A percentile compares a stretch with the other conserved stretches of the same genome.
Evolutionary conservation across 1,140 invertebrate species (phyloP).

Genomic region (Acromyrmex echinatior): DNA sequence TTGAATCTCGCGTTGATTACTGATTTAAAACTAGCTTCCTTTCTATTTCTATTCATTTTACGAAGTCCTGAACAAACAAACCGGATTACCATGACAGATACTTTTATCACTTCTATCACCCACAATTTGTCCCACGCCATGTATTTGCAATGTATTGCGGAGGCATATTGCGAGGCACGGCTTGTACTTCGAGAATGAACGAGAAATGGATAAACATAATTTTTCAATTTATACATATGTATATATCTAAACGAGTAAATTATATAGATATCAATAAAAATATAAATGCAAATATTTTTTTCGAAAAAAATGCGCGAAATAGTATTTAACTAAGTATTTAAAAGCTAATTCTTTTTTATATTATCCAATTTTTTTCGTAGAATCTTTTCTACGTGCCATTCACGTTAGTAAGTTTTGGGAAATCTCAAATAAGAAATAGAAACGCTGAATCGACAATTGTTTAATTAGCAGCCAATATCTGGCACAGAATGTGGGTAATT

Average conservation of each 20-base stretch:
- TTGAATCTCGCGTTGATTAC: conserved; percentile 32
- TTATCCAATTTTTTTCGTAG: background rate
- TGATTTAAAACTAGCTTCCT: conserved; percentile 30
- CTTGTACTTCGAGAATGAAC: background rate
- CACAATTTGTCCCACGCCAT: conserved; percentile 43
- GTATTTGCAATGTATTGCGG: conserved; percentile 10
- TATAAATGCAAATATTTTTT: conserved; percentile 2
- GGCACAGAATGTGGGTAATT: conserved; percentile 78
- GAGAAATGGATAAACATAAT: conserved; percentile 4
- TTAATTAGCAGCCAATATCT: conserved; percentile 73
- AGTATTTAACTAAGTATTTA: background rate
- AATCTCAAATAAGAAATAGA: conserved; percentile 33
- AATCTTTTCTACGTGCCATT: background rate
- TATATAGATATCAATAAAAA: background rate
- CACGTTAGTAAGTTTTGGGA: background rate
- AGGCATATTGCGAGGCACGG: too few species aligned
- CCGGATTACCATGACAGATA: background rate
- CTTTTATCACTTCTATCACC: conserved; percentile 49
- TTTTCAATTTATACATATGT: background rate
- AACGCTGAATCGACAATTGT: conserved; percentile 62
- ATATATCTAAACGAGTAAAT: background rate
- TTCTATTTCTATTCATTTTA: background rate
- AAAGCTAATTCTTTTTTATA: background rate
- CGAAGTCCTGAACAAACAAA: conserved; percentile 4
- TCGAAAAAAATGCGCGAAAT: background rate